Evolutionary conservation across 2,797 vertebrate species (phyloP).

Genomic region (Monodelphis domestica): DNA sequence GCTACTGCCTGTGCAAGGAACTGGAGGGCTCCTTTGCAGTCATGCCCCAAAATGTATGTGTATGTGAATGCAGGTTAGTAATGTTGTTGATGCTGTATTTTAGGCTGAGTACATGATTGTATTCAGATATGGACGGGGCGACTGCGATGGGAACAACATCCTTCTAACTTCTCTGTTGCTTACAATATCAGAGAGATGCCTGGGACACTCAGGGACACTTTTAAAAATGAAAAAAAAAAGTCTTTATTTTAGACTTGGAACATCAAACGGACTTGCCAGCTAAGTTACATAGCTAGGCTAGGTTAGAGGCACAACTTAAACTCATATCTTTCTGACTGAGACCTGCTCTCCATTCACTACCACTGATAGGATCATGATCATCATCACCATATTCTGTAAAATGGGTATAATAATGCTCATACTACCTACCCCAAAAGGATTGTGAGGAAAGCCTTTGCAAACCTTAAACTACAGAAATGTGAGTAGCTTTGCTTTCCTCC

Average conservation of each 20-base stretch:
- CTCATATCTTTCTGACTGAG: neutral
- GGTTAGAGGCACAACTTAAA: neutral
- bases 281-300: neutral
- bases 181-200: neutral
- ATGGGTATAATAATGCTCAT: neutral
- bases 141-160: neutral
- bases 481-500: neutral
- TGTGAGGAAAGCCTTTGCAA: neutral
- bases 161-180: neutral
- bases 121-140: neutral
- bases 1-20: neutral
- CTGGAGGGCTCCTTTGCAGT: neutral
- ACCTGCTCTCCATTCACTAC: neutral
- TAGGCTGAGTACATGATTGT: neutral
- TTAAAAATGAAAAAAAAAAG: too few species aligned
- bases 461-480: neutral
- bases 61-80: too few species aligned
- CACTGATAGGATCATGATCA: neutral
- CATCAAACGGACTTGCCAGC: neutral
- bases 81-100: neutral
- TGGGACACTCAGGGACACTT: neutral
- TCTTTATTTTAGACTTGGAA: too few species aligned
- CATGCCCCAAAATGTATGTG: too few species aligned
- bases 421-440: neutral
- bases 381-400: neutral